Evolutionary conservation across 2,113 vertebrate species (phyloP).

Genomic region (Chrysochloris asiatica): DNA sequence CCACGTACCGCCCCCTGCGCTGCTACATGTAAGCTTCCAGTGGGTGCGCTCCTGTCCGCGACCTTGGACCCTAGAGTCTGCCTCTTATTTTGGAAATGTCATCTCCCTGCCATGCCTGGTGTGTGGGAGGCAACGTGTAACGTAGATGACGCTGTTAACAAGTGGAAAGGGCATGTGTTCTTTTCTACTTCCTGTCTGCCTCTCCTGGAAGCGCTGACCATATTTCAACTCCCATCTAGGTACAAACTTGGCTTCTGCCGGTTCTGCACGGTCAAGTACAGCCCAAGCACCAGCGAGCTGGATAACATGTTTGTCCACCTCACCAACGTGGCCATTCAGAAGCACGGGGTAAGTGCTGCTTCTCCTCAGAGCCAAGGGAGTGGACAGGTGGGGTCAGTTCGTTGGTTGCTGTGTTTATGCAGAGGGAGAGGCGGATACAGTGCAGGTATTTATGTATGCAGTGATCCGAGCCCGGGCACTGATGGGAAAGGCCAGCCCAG

Average conservation of each 20-base stretch:
- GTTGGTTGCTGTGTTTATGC: no score
- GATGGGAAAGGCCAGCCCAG: accelerated
- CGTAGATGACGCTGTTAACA: no score
- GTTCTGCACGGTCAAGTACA: constrained; percentile 99
- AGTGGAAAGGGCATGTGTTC: no score
- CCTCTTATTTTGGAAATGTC: no score
- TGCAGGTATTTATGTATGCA: no score
- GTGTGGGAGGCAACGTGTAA: no score
- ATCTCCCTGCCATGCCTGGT: no score
- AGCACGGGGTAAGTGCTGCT: constrained; percentile 90
- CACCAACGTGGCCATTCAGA: constrained; percentile 99
- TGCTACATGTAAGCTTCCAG: constrained; percentile 94
- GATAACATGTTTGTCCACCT: constrained; percentile 99
- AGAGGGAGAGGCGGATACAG: no score
- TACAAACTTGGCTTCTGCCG: constrained; percentile 98
- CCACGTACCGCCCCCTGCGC: constrained; percentile 94
- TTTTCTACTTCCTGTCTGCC: accelerated
- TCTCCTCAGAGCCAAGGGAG: accelerated
- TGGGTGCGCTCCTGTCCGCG: no score
- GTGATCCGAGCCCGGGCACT: no score
- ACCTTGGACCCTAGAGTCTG: no score
- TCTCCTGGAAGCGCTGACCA: accelerated
- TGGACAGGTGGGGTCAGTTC: no score
- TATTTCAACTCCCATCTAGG: constrained; percentile 80
- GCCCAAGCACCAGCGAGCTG: constrained; percentile 95